phyloP scores from a whole-genome alignment of 1,140 invertebrate species.

The Apocrypta bakeri region DNA sequence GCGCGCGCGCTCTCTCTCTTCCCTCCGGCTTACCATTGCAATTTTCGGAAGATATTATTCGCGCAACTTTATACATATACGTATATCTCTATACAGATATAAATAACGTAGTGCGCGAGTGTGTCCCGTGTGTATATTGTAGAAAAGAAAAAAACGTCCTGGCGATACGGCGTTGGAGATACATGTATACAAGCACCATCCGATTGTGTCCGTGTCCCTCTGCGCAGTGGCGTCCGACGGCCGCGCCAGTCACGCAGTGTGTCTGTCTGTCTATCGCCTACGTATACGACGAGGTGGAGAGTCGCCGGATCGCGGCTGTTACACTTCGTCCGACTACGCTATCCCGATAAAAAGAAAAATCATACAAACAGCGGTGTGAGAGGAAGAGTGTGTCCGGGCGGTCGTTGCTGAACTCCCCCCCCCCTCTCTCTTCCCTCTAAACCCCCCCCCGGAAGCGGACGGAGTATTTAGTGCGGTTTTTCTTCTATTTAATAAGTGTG shows the following conservation, averaged over 20 bases:
- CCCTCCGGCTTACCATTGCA: background rate
- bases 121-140: too few species aligned
- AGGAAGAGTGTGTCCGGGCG: background rate
- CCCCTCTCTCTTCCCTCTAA: too few species aligned
- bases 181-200: too few species aligned
- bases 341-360: too few species aligned
- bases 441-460: too few species aligned
- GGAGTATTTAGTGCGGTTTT: background rate
- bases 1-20: background rate
- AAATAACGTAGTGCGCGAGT: too few species aligned
- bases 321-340: too few species aligned
- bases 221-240: conserved; percentile 1
- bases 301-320: background rate
- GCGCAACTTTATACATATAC: too few species aligned
- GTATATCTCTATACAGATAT: background rate
- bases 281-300: background rate
- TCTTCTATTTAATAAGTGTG: background rate
- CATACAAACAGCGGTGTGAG: background rate
- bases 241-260: background rate
- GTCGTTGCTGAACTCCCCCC: background rate
- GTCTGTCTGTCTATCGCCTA: background rate
- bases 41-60: too few species aligned
- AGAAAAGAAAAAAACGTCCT: too few species aligned
- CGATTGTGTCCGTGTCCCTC: background rate
- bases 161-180: too few species aligned